A percentile compares a stretch with the other conserved stretches of the same genome.
Conservation (phyloP, 1,140 invertebrate genomes). For the Pseudomyrmex cubaensis region DNA sequence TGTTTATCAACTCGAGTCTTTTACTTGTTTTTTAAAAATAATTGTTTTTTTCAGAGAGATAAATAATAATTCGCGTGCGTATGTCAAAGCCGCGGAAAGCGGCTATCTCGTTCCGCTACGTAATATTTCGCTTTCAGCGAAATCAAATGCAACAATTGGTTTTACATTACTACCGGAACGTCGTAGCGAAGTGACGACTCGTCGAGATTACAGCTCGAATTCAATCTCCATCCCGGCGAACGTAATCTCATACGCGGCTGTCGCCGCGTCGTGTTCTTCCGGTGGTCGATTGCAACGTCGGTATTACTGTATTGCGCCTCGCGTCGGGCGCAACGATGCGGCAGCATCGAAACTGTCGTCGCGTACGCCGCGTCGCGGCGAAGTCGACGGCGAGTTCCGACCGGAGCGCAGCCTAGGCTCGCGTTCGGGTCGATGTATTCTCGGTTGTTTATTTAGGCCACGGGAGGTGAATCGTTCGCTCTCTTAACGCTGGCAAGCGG, state of each 20-base stretch:
- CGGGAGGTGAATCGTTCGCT: slow-evolving; percentile 82
- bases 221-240: not conserved
- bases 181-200: not conserved
- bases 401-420: slow-evolving; percentile 68
- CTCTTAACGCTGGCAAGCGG: slow-evolving; percentile 62
- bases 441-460: slow-evolving; percentile 86
- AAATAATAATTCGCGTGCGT: too few species aligned
- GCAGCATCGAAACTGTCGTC: slow-evolving; percentile 39
- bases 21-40: too few species aligned
- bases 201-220: slow-evolving; percentile 33
- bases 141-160: not conserved
- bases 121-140: too few species aligned
- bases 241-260: not conserved
- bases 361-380: slow-evolving; percentile 58
- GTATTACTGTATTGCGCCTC: not conserved
- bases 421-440: slow-evolving; percentile 84
- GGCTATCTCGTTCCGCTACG: too few species aligned
- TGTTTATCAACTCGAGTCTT: too few species aligned
- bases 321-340: slow-evolving; percentile 21
- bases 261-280: not conserved
- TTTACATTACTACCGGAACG: not conserved
- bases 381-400: slow-evolving; percentile 66
- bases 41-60: too few species aligned
- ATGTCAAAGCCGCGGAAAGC: too few species aligned
- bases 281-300: slow-evolving; percentile 8